phyloP scores from a whole-genome alignment of 2,888 invertebrate species.

The Neuroscelio doddi region DNA sequence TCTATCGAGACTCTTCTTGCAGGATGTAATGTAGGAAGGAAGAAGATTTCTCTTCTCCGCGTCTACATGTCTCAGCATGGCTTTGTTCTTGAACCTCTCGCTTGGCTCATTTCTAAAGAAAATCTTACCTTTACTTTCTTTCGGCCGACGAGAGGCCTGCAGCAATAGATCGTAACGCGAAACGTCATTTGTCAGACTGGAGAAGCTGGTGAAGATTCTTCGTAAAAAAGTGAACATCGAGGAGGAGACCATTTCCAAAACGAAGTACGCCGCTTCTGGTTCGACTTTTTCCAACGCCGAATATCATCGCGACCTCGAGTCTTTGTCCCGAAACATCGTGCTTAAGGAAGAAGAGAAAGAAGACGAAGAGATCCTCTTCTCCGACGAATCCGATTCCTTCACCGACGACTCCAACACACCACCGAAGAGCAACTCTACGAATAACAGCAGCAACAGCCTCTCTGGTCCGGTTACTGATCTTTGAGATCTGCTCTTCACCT shows the following conservation, averaged over 20 bases:
- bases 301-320: conserved; percentile 8
- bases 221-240: conserved; percentile 58
- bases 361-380: conserved; percentile 3
- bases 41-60: conserved; percentile 51
- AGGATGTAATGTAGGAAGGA: conserved; percentile 42
- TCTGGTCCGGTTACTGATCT: conserved; percentile 42
- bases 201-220: conserved; percentile 66
- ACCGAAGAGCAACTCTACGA: conserved; percentile 36
- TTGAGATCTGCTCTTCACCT: conserved; percentile 8
- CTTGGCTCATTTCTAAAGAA: conserved; percentile 63
- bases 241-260: not conserved
- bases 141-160: conserved; percentile 55
- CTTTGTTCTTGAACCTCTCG: conserved; percentile 60
- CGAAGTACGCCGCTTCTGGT: conserved; percentile 26
- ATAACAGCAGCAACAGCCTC: conserved; percentile 36
- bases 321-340: too few species aligned
- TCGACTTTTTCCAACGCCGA: conserved; percentile 17
- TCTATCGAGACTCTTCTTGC: conserved; percentile 30
- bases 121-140: conserved; percentile 55
- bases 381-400: conserved; percentile 32
- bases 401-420: conserved; percentile 35
- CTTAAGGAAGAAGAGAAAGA: conserved; percentile 34
- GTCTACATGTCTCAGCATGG: conserved; percentile 65
- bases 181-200: conserved; percentile 70
- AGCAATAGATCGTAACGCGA: conserved; percentile 55